Conservation (phyloP, 2,113 vertebrate genomes). For the Anoplopoma fimbria region DNA sequence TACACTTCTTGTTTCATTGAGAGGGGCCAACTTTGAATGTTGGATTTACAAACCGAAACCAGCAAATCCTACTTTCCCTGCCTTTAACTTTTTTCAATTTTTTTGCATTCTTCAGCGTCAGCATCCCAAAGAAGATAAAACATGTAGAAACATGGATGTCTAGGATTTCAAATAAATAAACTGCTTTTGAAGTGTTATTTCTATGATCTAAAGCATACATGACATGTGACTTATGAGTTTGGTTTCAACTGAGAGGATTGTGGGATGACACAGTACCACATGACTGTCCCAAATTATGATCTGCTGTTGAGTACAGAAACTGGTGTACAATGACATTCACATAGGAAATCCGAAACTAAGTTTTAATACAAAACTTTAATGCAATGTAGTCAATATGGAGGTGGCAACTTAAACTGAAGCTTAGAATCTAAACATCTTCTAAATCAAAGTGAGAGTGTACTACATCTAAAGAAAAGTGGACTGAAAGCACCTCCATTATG, state of each 20-base stretch:
- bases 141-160: background rate
- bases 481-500: background rate
- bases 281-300: background rate
- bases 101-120: background rate
- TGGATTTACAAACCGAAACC: background rate
- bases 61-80: background rate
- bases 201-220: background rate
- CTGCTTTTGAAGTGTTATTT: background rate
- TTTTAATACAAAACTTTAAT: background rate
- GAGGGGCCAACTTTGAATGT: background rate
- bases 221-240: background rate
- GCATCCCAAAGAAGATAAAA: background rate
- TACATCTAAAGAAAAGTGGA: background rate
- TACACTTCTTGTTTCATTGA: background rate
- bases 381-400: background rate
- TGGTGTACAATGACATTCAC: background rate
- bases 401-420: background rate
- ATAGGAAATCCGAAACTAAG: background rate
- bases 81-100: background rate
- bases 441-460: background rate
- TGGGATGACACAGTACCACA: background rate
- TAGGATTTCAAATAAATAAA: background rate
- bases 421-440: background rate
- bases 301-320: background rate
- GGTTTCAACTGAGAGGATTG: background rate